Conservation (phyloP, 2,888 invertebrate species). For the Brachyptera putata region DNA sequence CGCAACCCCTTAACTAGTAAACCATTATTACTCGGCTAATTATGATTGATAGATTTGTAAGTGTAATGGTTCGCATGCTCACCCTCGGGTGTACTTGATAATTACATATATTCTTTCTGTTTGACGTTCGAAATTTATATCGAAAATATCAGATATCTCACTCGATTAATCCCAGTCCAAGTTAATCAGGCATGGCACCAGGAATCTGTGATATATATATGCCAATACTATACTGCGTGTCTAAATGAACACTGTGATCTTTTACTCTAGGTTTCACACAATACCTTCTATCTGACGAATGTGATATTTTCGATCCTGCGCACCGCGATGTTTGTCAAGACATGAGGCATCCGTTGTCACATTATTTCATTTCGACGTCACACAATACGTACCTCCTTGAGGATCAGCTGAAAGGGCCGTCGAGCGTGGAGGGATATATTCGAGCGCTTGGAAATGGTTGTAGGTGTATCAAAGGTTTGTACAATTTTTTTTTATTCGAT, state of each 20-base stretch:
- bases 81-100: too few species aligned
- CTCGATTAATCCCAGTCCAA: too few species aligned
- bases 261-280: slow-evolving; percentile 43
- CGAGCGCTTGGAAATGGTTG: slow-evolving; percentile 50
- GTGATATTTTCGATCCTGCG: slow-evolving; percentile 50
- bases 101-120: too few species aligned
- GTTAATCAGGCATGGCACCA: too few species aligned
- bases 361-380: slow-evolving; percentile 51
- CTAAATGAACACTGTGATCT: background rate
- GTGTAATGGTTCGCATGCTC: too few species aligned
- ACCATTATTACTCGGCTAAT: too few species aligned
- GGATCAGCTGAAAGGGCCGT: slow-evolving; percentile 52
- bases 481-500: background rate
- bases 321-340: slow-evolving; percentile 47
- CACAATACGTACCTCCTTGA: slow-evolving; percentile 52
- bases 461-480: slow-evolving; percentile 51
- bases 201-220: too few species aligned
- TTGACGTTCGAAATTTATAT: too few species aligned
- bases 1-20: too few species aligned
- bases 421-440: slow-evolving; percentile 50
- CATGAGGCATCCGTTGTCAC: slow-evolving; percentile 51
- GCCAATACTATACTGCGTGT: too few species aligned
- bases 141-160: too few species aligned
- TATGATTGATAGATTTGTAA: too few species aligned
- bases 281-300: slow-evolving; percentile 46